Evolutionary conservation across 2,113 vertebrate species (phyloP).

Genomic region (Arothron firmamentum): DNA sequence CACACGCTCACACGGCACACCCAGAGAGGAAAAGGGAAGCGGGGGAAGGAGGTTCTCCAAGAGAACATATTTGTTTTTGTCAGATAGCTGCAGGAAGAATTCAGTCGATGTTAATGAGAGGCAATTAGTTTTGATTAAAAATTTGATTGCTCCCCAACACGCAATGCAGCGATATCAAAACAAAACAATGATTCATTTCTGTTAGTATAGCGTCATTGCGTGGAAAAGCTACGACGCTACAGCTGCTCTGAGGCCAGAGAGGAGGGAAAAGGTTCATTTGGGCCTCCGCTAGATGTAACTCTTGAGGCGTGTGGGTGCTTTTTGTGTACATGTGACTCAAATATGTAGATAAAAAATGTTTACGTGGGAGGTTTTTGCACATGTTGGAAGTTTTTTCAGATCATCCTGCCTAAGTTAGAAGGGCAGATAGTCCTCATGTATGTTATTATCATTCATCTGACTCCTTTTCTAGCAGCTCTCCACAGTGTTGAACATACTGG

Average conservation of each 20-base stretch:
- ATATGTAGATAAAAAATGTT: conserved; percentile 23
- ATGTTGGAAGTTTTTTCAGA: conserved; percentile 3
- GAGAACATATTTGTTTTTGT: conserved; percentile 67
- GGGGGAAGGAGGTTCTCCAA: not conserved
- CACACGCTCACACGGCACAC: too few species aligned
- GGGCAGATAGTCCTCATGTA: not conserved
- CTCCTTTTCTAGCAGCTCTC: not conserved
- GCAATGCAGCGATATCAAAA: conserved; percentile 56
- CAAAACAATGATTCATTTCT: conserved; percentile 66
- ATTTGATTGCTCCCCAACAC: conserved; percentile 53
- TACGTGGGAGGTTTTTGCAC: conserved; percentile 19
- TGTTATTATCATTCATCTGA: not conserved
- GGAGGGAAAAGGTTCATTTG: conserved; percentile 34
- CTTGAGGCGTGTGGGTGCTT: conserved; percentile 16
- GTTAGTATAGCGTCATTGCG: conserved; percentile 54
- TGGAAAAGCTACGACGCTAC: conserved; percentile 40
- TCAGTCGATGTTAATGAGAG: conserved; percentile 60
- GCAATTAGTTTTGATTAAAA: conserved; percentile 74
- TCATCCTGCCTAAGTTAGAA: conserved; percentile 1
- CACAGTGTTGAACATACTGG: not conserved
- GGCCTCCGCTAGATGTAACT: conserved; percentile 12
- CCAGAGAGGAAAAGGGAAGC: not conserved
- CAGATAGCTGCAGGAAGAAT: conserved; percentile 61
- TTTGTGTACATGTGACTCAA: conserved; percentile 1
- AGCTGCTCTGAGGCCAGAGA: conserved; percentile 45